A percentile compares a stretch with the other conserved stretches of the same genome.
Evolutionary conservation across 1,140 invertebrate genomes (phyloP).

Genomic region (Lepidotrigona ventralis): DNA sequence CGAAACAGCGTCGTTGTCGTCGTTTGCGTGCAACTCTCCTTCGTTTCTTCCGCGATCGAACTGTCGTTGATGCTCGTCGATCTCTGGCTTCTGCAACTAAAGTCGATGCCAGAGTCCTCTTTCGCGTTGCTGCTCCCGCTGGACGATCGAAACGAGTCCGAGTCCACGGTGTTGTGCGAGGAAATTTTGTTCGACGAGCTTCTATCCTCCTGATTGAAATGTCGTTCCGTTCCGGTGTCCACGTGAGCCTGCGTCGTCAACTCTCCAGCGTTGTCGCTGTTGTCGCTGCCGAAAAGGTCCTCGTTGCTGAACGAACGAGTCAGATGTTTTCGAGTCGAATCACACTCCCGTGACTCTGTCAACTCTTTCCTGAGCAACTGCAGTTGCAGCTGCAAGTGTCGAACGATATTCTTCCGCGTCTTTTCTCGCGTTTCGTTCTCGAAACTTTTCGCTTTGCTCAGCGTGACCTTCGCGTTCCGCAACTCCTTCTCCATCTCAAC

Average conservation of each 20-base stretch:
- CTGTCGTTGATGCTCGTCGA: conserved; percentile 31
- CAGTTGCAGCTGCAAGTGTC: conserved; percentile 9
- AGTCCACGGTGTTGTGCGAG: neutral
- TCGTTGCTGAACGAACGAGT: neutral
- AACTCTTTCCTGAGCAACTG: neutral
- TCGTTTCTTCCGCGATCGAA: neutral
- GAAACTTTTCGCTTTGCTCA: conserved; percentile 19
- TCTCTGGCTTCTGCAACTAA: conserved; percentile 29
- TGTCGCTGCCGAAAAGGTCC: neutral
- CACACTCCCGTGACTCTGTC: neutral
- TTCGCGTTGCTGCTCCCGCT: conserved; percentile 56
- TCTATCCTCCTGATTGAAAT: neutral
- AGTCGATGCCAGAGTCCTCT: conserved; percentile 70
- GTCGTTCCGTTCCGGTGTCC: neutral
- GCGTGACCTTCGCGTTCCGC: conserved; percentile 17
- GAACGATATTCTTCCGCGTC: neutral
- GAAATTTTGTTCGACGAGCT: conserved; percentile 6
- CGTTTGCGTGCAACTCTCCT: conserved; percentile 43
- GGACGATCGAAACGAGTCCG: conserved; percentile 9
- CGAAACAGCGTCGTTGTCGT: neutral
- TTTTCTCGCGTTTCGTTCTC: conserved; percentile 38
- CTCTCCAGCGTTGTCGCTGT: neutral
- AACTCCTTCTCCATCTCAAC: conserved; percentile 52
- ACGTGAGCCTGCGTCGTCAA: neutral
- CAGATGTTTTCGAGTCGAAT: neutral